Base-by-base conservation (phyloP, 1,140 invertebrate genomes). In the Lethrus apterus region DNA sequence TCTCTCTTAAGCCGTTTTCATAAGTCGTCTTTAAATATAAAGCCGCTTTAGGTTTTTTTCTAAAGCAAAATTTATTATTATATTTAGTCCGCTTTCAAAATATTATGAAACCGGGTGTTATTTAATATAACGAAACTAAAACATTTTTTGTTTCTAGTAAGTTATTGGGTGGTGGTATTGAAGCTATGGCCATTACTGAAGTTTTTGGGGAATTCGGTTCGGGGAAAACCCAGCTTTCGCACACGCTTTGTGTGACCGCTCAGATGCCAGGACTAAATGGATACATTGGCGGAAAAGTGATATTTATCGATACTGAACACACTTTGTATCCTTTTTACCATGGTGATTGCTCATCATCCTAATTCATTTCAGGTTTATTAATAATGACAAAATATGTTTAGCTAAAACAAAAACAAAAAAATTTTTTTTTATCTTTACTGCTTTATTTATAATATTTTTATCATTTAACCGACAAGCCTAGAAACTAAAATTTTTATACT, bases 141-240 rank as follows among this genome's bases (percentile, higher is more conserved):
- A n/a, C n/a, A n/a, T 34, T 9, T 40, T 23, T 9, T 42, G 11
- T 44, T 69, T 73, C 14, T 60, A 85, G 81, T 60, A 84, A 84
- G 63, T 69, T 91, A 20, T 64, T 92, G 20, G 76, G 74, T 21
- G 87, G 89, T 43, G 89, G 89, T 1, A 77, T 93, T 48, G 89
- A 93, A 70, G 90, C 89, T 13, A 90, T 90, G 70, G 80, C 86
- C 1, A 89, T 93, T 38, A 93, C 89, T 20, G 89, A 93, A 72
- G 83, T 88, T 17, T 92, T 93, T 69, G 89, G 89, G 1, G 89
- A 93, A 68, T 91, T 90, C 64, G 67, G 86, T 31, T 84, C 81
- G 21, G 86, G 84, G 10, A 88, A 87, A 67, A 88, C 84, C 2
- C 84, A 87, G 57, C 57, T 88, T 8, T 82, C 83, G 3, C 84